Conservation (phyloP, 2,113 vertebrate species). For the Gymnocephalus cernua region DNA sequence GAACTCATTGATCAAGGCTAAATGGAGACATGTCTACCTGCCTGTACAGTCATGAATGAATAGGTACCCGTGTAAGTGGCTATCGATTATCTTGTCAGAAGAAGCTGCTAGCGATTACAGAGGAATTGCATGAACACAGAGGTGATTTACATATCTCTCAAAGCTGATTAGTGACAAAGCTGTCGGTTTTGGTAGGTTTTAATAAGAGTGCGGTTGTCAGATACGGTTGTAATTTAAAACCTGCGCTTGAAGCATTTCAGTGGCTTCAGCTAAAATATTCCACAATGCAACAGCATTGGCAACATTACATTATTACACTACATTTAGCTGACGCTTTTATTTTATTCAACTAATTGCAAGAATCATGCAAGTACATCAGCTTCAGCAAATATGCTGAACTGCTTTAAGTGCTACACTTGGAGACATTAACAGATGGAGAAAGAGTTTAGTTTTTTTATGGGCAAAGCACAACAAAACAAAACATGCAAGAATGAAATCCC, state of each 20-base stretch:
- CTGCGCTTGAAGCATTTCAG: neutral
- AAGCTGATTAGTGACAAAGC: conserved; percentile 40
- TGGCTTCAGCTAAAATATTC: neutral
- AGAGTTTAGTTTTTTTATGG: too few species aligned
- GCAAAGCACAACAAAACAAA: too few species aligned
- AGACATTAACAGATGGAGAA: neutral
- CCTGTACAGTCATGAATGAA: conserved; percentile 45
- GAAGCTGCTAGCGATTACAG: conserved; percentile 33
- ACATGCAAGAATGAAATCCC: too few species aligned
- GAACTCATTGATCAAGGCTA: conserved; percentile 59
- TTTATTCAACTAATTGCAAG: too few species aligned
- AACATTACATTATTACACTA: neutral
- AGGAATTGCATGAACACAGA: conserved; percentile 22
- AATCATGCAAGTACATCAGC: neutral
- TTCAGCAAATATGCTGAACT: neutral
- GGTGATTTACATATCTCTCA: conserved; percentile 50
- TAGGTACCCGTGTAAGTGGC: conserved; percentile 42
- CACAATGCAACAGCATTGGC: neutral
- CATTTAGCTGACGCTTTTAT: neutral
- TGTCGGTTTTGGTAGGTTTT: conserved; percentile 14
- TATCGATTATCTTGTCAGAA: conserved; percentile 66
- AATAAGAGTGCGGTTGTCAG: neutral
- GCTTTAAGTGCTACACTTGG: neutral
- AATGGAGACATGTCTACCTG: conserved; percentile 45
- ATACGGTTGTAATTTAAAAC: conserved; percentile 10